phyloP scores from a whole-genome alignment of 1,140 invertebrate genomes.

The Diorhabda elongata region DNA sequence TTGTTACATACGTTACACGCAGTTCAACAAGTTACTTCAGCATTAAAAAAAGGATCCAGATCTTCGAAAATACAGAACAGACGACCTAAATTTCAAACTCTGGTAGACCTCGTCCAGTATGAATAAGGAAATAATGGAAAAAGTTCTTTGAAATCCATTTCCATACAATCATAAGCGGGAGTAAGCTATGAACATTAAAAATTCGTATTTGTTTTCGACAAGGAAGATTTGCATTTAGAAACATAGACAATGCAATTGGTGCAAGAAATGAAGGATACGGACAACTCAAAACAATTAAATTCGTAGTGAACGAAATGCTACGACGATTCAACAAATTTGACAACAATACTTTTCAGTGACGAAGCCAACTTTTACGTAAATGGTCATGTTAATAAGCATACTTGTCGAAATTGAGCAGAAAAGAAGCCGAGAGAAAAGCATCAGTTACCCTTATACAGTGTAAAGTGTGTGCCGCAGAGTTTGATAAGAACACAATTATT shows the following conservation, averaged over 20 bases:
- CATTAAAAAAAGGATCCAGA: too few relatives aligned
- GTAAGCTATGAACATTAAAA: slow-evolving; percentile 25
- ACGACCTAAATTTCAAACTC: too few relatives aligned
- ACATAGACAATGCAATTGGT: slow-evolving; percentile 37
- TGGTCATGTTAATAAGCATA: too few relatives aligned
- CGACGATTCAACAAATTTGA: slow-evolving; percentile 12
- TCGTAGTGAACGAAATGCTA: slow-evolving; percentile 20
- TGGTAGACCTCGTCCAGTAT: background rate
- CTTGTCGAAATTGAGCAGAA: too few relatives aligned
- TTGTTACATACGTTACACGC: too few relatives aligned
- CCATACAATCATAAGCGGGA: slow-evolving; percentile 20
- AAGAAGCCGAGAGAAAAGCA: too few relatives aligned
- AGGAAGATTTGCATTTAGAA: slow-evolving; percentile 33
- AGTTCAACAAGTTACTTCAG: too few relatives aligned
- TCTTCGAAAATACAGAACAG: too few relatives aligned
- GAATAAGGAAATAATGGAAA: slow-evolving; percentile 5
- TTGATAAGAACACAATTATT: too few relatives aligned
- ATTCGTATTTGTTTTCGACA: slow-evolving; percentile 34
- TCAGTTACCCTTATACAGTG: too few relatives aligned
- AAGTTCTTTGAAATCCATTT: slow-evolving; percentile 20
- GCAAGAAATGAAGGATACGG: slow-evolving; percentile 29
- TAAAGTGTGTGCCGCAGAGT: too few relatives aligned
- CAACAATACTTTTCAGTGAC: slow-evolving; percentile 18
- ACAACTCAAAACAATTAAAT: slow-evolving; percentile 16
- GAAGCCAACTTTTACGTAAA: too few relatives aligned